A percentile compares a stretch with the other conserved stretches of the same genome.
These are phyloP conservation scores for Pseudanteris insignis DNA, from an alignment of 2,888 invertebrate genomes.

Conservation along the genomic window DNA sequence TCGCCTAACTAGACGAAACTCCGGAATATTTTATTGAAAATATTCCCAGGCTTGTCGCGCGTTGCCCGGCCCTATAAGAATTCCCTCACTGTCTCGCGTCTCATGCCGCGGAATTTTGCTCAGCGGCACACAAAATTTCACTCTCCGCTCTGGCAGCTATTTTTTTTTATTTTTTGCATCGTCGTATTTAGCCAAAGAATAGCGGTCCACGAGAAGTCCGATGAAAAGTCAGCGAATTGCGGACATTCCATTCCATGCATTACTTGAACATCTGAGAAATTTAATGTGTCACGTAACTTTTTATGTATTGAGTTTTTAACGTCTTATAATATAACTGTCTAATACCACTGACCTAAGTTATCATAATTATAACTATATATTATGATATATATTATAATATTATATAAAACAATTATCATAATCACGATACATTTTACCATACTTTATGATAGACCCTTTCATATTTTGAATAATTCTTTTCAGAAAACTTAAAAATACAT, in stretches of 20 bases:
- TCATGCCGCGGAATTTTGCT: constrained; percentile 50
- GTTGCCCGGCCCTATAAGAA: constrained; percentile 49
- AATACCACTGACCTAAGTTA: too few species aligned
- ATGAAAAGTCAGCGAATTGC: constrained; percentile 26
- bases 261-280: constrained; percentile 10
- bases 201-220: constrained; percentile 21
- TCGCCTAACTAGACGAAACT: constrained; percentile 38
- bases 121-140: constrained; percentile 22
- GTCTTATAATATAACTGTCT: too few species aligned
- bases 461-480: too few species aligned
- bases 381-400: too few species aligned
- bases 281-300: too few species aligned
- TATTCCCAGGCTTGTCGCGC: constrained; percentile 44
- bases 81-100: constrained; percentile 39
- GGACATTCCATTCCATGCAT: constrained; percentile 31
- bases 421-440: too few species aligned
- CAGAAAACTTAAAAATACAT: too few species aligned
- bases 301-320: too few species aligned
- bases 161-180: constrained; percentile 15
- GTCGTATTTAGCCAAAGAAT: constrained; percentile 29
- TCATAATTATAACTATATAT: too few species aligned
- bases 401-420: too few species aligned
- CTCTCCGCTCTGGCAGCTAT: constrained; percentile 11
- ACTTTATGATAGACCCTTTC: too few species aligned
- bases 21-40: constrained; percentile 54